phyloP scores from a whole-genome alignment of 2,888 invertebrate species.

The Campoplex capitator region DNA sequence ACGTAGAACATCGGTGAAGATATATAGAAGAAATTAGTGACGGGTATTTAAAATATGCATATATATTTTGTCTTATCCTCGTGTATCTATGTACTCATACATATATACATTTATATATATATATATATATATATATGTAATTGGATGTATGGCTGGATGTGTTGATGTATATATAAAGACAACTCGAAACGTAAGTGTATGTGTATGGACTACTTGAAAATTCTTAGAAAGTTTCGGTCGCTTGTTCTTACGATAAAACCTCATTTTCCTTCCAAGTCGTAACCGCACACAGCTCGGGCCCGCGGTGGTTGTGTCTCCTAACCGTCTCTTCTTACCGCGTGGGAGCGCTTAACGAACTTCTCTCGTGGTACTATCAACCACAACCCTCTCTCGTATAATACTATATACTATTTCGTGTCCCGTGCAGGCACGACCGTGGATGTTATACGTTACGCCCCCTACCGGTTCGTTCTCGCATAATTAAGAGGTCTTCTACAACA shows the following conservation, averaged over 20 bases:
- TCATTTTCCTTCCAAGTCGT: background rate
- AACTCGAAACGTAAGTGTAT: background rate
- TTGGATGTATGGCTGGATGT: background rate
- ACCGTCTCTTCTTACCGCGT: constrained; percentile 46
- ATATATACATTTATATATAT: no score
- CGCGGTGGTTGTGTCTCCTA: constrained; percentile 19
- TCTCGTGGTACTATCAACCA: constrained; percentile 62
- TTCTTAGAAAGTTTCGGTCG: constrained; percentile 58
- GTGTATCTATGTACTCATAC: no score
- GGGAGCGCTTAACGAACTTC: constrained; percentile 64
- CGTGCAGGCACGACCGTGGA: constrained; percentile 55
- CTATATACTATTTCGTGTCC: constrained; percentile 66
- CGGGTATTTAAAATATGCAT: constrained; percentile 2
- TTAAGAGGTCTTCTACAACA: constrained; percentile 68
- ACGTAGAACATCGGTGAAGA: constrained; percentile 1
- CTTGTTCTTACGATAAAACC: constrained; percentile 48
- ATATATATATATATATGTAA: background rate
- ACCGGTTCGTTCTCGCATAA: constrained; percentile 65
- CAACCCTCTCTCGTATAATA: constrained; percentile 39
- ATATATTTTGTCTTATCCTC: background rate
- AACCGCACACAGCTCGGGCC: background rate
- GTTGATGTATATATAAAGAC: background rate
- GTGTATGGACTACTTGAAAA: constrained; percentile 42
- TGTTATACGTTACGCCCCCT: constrained; percentile 51
- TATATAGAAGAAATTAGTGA: constrained; percentile 14